Evolutionary conservation across 2,113 vertebrate genomes (phyloP).

Genomic region (Regulus satrapa): DNA sequence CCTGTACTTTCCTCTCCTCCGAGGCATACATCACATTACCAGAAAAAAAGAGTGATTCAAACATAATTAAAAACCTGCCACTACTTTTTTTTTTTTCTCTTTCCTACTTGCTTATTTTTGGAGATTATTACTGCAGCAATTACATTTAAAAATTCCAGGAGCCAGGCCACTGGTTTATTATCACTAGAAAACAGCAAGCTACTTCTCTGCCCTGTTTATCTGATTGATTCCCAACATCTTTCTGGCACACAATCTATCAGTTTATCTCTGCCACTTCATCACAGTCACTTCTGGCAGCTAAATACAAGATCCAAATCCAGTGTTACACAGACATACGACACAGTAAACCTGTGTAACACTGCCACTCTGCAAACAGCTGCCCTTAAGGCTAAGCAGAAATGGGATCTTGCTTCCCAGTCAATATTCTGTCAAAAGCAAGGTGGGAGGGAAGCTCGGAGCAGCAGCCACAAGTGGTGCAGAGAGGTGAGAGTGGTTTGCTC

Average conservation of each 20-base stretch:
- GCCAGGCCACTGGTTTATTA: slow-evolving; percentile 80
- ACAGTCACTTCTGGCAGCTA: slow-evolving; percentile 87
- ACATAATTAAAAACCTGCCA: slow-evolving; percentile 50
- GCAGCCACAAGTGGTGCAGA: slow-evolving; percentile 14
- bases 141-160: slow-evolving; percentile 63
- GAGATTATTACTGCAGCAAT: slow-evolving; percentile 66
- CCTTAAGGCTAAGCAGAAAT: slow-evolving; percentile 73
- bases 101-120: slow-evolving; percentile 56
- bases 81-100: not conserved
- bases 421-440: slow-evolving; percentile 67
- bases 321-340: slow-evolving; percentile 77
- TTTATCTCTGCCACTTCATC: slow-evolving; percentile 89
- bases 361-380: slow-evolving; percentile 74
- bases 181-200: slow-evolving; percentile 76
- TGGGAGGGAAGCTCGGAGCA: not conserved
- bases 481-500: not conserved
- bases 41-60: slow-evolving; percentile 19
- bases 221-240: slow-evolving; percentile 85
- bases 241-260: slow-evolving; percentile 87
- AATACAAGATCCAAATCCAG: slow-evolving; percentile 87
- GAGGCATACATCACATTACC: not conserved
- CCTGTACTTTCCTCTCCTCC: not conserved
- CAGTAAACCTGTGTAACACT: slow-evolving; percentile 75
- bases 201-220: slow-evolving; percentile 77
- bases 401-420: slow-evolving; percentile 66